Evolutionary conservation across 2,113 vertebrate species (phyloP), one percentile per base, ranked within the genome.

Genomic region (Myotis brandtii): DNA sequence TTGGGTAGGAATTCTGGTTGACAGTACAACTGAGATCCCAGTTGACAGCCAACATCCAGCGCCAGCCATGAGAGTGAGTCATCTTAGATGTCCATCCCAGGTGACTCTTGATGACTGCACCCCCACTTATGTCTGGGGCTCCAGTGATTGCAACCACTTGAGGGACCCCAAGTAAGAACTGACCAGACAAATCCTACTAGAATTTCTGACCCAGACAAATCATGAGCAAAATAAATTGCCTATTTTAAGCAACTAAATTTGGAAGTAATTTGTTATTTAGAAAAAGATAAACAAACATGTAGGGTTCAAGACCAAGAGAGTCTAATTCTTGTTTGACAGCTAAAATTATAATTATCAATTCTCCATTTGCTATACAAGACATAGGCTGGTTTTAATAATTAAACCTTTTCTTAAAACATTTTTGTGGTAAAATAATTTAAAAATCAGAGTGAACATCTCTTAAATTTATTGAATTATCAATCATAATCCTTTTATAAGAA

Each of bases 371-470:
- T 86, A 9, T 82, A 43, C 16, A 34, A 76, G 76, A 83, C 32
- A 6, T 23, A 64, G 16, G 0, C 48, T 66, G 7, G 30, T 52
- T 85, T 84, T 18, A 76, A 23, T 59, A 25, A 52, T 76, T 72
- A 66, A 91, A 48, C 1, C 30, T 6, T 72, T 62, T 70, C 10
- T 82, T 67, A 52, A 59, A 59, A 59, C 54, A 90, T 5, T 56
- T 96, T 89, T 95, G 17, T 5, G 76, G 13, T 54, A 75, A 93
- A 92, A 92, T 81, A 80, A 37, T 69, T 73, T 52, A 13, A 20
- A 88, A 82, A 76, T 43, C 30, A 69, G 27, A 89, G 43, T 21
- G 0, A 59, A 59, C 86, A 64, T 34, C 11, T 50, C 37, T 67
- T 94, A 30, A 54, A 48, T 72, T 85, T 76, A 25, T 43, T 75